Base-by-base conservation (phyloP, 2,888 invertebrate genomes). In the Dichetophora obliterata region DNA sequence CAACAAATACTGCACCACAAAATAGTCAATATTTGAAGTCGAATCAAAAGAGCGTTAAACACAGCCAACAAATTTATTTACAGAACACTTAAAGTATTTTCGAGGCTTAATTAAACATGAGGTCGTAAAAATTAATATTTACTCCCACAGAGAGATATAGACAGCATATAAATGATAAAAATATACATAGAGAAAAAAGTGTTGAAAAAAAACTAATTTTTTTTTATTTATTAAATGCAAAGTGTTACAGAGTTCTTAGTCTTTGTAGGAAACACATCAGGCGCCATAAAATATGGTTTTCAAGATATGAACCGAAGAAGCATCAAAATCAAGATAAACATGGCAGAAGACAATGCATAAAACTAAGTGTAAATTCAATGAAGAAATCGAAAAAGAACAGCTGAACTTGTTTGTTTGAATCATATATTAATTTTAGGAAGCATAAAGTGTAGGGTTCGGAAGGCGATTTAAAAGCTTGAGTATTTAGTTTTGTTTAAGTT, bases 51-150 rank as follows among this genome's bases (percentile, higher is more conserved):
- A 72, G 59, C 59, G 59, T 37, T 24, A 43, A 48, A 57, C 43
- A 19, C 72, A 22, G n/a, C 19, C 48, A 57, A 59, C n/a, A 3
- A 16, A 9, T 6, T 59, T 72, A 61, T 72, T 59, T 72, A 43
- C 59, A n/a, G n/a, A 72, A 43, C 72, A 72, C 72, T 72, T 61
- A 16, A 27, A 34, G 54, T 24, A 27, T 27, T 72, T 48, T 52
- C 48, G 48, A 27, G 61, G 59, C 59, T 72, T 61, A 72, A 61
- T 72, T 57, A 61, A 57, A 37, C 34, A 57, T 22, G 37, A 57
- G 57, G 57, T n/a, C 57, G 24, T 57, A 37, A 34, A 68, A 57
- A 71, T 71, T 57, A 57, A 22, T 57, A 57, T 71, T 34, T 24
- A 50, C 65, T 19, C 65, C 65, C 19, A 31, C 31, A 34, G 34